Evolutionary conservation across 2,113 vertebrate species (phyloP), one percentile per base, ranked within the genome.

Genomic region (Butorides virescens): DNA sequence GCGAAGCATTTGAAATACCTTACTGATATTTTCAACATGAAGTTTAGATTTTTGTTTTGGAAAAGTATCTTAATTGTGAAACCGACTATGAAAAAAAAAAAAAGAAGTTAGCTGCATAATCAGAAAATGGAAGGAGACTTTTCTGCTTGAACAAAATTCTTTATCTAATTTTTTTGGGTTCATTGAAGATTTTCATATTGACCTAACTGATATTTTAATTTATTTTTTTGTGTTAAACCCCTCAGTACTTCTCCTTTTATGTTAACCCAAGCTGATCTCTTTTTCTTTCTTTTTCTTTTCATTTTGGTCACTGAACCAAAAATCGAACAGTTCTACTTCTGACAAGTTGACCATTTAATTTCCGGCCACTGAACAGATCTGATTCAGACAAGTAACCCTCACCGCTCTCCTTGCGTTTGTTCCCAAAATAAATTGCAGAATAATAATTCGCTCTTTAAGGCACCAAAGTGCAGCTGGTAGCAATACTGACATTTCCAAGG

Each of bases 321-420:
- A 96, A 90, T 93, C 0, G 29, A 97, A 79, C 90, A 94, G 78
- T 96, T 95, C 92, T 93, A 42, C 90, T 95, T 94, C 85, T 97
- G 96, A 97, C 95, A 96, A 88, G 87, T 92, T 96, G 96, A 96
- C 96, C 95, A 97, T 95, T 96, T 96, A 96, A 96, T 96, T 97
- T 97, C 95, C 92, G 93, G 95, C 96, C 96, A 96, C 93, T 96
- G 94, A 95, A 90, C 96, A 95, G 93, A 95, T 66, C 74, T 92
- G 62, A 95, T 95, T 97, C 90, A 97, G 72, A 79, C n/a, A 87
- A 93, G 46, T 66, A 88, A 79, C 78, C 62, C 58, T 74, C 72
- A 55, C 67, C 12, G 29, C 66, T 91, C 65, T 88, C 46, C 77
- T 96, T 0, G 0, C 6, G 26, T 91, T 96, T 73, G 85, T 93